phyloP scores from a whole-genome alignment of 1,140 invertebrate genomes.

The Oreohelix idahoensis region DNA sequence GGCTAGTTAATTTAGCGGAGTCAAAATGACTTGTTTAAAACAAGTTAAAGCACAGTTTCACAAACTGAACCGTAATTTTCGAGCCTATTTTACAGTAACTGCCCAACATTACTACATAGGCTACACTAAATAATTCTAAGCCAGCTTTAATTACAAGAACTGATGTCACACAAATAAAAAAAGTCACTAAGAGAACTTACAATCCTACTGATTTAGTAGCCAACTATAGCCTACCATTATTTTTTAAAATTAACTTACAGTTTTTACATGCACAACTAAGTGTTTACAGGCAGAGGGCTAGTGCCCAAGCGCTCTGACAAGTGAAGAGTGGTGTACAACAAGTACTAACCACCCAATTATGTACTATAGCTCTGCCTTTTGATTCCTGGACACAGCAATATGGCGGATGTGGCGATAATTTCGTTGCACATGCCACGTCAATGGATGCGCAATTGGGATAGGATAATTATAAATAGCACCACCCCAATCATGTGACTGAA shows the following conservation, averaged over 20 bases:
- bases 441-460: slow-evolving; percentile 50
- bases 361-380: background rate
- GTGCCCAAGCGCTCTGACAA: background rate
- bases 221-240: background rate
- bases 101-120: too few relatives aligned
- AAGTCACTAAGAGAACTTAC: too few relatives aligned
- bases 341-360: background rate
- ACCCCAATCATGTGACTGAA: slow-evolving; percentile 46
- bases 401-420: slow-evolving; percentile 62
- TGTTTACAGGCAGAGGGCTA: background rate
- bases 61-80: too few relatives aligned
- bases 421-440: slow-evolving; percentile 67
- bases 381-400: slow-evolving; percentile 45
- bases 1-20: too few relatives aligned
- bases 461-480: background rate
- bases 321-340: background rate
- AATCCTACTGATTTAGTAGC: too few relatives aligned
- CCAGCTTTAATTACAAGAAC: too few relatives aligned
- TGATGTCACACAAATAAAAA: too few relatives aligned
- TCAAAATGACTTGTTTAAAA: too few relatives aligned
- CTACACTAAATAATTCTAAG: too few relatives aligned
- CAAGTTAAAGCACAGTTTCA: too few relatives aligned
- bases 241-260: background rate
- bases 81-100: too few relatives aligned
- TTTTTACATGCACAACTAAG: background rate